These are phyloP conservation scores for Rhincodon typus DNA, from an alignment of 2,797 vertebrate genomes.

Conservation along the genomic window DNA sequence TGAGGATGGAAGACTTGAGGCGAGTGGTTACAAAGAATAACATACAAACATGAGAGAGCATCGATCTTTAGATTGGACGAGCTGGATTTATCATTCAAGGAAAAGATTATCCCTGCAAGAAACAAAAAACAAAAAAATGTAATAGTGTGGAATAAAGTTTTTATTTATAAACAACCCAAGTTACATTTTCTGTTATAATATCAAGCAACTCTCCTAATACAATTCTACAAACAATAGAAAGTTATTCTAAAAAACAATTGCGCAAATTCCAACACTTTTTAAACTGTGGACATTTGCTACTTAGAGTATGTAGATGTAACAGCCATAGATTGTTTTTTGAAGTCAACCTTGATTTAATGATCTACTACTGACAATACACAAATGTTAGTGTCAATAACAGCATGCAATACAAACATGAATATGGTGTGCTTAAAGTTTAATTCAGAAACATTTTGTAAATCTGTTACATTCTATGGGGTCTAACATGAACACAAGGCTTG, in stretches of 20 bases:
- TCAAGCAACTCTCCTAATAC: background rate
- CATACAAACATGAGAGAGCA: conserved; percentile 87
- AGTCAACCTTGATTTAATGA: background rate
- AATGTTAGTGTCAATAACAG: background rate
- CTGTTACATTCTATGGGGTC: background rate
- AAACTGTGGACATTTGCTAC: background rate
- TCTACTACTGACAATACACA: no score
- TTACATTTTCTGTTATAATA: background rate
- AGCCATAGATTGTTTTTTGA: background rate
- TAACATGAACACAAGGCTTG: background rate
- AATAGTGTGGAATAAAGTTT: background rate
- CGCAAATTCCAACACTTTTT: background rate
- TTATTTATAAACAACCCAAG: background rate
- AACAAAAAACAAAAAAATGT: conserved; percentile 40
- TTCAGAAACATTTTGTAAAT: background rate
- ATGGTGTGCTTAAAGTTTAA: background rate
- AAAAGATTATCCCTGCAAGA: conserved; percentile 90
- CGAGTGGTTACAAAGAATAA: conserved; percentile 92
- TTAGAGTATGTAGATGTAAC: background rate
- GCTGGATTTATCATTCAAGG: conserved; percentile 95
- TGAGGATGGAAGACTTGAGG: conserved; percentile 96
- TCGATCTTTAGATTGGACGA: conserved; percentile 98
- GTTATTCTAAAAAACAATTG: background rate
- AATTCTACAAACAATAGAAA: background rate
- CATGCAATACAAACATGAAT: background rate